A percentile compares a stretch with the other conserved stretches of the same genome.
These are phyloP conservation scores for Petromus typicus DNA, from an alignment of 2,113 vertebrate genomes.

Conservation along the genomic window DNA sequence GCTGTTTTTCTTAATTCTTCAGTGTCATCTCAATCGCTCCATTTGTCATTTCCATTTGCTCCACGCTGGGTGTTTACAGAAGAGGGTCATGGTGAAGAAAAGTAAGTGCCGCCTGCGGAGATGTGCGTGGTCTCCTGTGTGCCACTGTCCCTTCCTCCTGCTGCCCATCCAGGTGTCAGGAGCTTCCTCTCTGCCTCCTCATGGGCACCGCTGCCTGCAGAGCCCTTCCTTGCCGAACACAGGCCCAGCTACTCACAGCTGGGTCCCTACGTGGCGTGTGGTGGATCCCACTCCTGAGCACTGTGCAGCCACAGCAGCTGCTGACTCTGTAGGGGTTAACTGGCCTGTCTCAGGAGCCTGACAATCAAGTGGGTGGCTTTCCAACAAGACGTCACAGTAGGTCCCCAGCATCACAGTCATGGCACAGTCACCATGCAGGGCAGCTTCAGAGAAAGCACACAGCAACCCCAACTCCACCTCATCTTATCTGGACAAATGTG, in stretches of 20 bases:
- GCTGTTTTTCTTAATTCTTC: conserved; percentile 71
- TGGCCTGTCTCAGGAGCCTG: not conserved
- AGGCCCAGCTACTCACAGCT: not conserved
- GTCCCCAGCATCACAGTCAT: rapidly evolving
- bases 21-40: conserved; percentile 82
- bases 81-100: conserved; percentile 85
- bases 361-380: not conserved
- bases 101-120: conserved; percentile 82
- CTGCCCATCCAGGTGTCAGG: not conserved
- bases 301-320: too few relatives aligned
- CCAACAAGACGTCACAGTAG: rapidly evolving
- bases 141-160: conserved; percentile 44
- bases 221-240: not conserved
- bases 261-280: not conserved
- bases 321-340: rapidly evolving
- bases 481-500: not conserved
- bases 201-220: not conserved
- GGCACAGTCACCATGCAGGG: not conserved
- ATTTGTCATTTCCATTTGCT: conserved; percentile 87
- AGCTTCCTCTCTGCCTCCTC: not conserved
- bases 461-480: not conserved
- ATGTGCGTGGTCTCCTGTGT: conserved; percentile 42
- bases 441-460: not conserved
- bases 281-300: rapidly evolving
- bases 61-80: conserved; percentile 86